Percentiles rank a stretch among this genome's conserved stretches.
Conservation (phyloP, 2,888 invertebrate genomes). For the Drosophila antonietae region DNA sequence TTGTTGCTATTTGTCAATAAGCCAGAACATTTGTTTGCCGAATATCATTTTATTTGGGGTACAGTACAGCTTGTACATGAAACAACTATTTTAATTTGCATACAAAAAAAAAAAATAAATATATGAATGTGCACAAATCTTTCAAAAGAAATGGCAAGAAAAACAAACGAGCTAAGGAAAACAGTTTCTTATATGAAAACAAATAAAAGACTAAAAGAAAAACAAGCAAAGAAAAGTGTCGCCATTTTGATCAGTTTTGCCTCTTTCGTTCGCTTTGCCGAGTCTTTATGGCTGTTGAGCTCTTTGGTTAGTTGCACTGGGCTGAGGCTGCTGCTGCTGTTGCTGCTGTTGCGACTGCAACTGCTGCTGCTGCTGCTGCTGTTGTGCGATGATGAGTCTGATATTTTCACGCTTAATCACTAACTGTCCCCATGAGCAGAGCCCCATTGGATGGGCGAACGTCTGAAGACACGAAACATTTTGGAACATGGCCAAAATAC, state of each 20-base stretch:
- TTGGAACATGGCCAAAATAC: slow-evolving; percentile 75
- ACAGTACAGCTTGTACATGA: slow-evolving; percentile 50
- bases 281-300: slow-evolving; percentile 26
- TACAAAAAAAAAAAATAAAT: slow-evolving; percentile 40
- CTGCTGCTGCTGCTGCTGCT: slow-evolving; percentile 3
- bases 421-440: slow-evolving; percentile 73
- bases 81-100: slow-evolving; percentile 65
- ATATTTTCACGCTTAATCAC: slow-evolving; percentile 83
- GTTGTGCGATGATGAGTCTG: slow-evolving; percentile 62
- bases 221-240: slow-evolving; percentile 60
- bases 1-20: slow-evolving; percentile 22
- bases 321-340: slow-evolving; percentile 7
- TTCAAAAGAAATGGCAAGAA: slow-evolving; percentile 36
- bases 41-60: slow-evolving; percentile 14
- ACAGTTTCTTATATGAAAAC: slow-evolving; percentile 20
- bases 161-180: slow-evolving; percentile 34
- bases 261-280: slow-evolving; percentile 1
- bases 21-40: slow-evolving; percentile 12
- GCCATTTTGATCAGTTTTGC: slow-evolving; percentile 51
- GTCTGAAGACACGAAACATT: slow-evolving; percentile 65
- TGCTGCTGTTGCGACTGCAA: slow-evolving; percentile 5
- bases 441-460: slow-evolving; percentile 44
- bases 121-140: slow-evolving; percentile 41
- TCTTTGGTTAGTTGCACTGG: slow-evolving; percentile 10
- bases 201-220: slow-evolving; percentile 35